Conservation (phyloP, 2,797 vertebrate species). For the Sparidentex hasta region DNA sequence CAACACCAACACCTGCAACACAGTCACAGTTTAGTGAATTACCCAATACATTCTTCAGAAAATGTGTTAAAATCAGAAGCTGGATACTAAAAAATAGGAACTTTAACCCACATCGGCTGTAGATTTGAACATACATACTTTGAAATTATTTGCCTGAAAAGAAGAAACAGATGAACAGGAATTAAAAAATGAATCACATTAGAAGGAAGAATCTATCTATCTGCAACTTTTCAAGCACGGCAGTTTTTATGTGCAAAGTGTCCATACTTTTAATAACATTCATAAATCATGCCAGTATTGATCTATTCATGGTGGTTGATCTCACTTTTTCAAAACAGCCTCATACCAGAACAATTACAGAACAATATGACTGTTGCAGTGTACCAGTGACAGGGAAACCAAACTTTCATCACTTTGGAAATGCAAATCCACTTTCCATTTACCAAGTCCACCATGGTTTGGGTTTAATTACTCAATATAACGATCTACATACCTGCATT, state of each 20-base stretch:
- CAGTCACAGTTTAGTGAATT: neutral
- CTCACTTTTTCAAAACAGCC: neutral
- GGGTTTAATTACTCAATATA: no score
- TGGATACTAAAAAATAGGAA: neutral
- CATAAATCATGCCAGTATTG: constrained; percentile 33
- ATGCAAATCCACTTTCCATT: no score
- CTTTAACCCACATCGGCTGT: neutral
- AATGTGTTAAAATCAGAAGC: neutral
- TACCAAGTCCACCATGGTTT: no score
- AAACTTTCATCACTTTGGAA: no score
- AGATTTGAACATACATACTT: constrained; percentile 10
- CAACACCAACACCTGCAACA: neutral
- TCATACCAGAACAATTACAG: no score
- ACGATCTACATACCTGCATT: no score
- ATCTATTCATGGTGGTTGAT: constrained; percentile 7
- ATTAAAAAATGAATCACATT: no score
- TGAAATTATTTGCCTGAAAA: no score
- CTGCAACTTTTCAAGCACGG: neutral
- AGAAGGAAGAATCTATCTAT: no score
- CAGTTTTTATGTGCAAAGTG: neutral
- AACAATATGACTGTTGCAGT: no score
- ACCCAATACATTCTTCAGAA: neutral
- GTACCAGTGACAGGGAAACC: no score
- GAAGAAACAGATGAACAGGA: no score
- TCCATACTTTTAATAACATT: constrained; percentile 3